A percentile compares a stretch with the other conserved stretches of the same genome.
Conservation (phyloP, 2,888 invertebrate species). For the Tiphia femorata region DNA sequence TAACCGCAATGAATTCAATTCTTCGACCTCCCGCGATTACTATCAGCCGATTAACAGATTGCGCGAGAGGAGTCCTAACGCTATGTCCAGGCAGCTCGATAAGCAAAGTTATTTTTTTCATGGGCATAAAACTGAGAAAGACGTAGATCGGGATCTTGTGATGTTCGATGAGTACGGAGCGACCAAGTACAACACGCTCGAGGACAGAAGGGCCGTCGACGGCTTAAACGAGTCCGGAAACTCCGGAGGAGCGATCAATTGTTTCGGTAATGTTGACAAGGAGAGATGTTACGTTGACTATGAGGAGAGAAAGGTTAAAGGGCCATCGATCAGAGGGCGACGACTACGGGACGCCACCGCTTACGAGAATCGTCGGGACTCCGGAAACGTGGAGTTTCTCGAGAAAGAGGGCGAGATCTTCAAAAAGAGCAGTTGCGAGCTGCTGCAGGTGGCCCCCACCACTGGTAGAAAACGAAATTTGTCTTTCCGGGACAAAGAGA, state of each 20-base stretch:
- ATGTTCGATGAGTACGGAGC: constrained; percentile 34
- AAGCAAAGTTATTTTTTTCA: constrained; percentile 64
- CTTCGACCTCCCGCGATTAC: constrained; percentile 29
- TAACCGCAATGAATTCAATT: constrained; percentile 38
- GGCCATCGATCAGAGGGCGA: neutral
- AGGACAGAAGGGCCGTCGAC: constrained; percentile 8
- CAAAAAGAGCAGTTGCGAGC: constrained; percentile 51
- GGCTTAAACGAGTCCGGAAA: constrained; percentile 20
- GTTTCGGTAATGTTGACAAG: constrained; percentile 41
- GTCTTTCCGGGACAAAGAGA: constrained; percentile 51
- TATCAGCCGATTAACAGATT: constrained; percentile 27
- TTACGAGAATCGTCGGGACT: constrained; percentile 40
- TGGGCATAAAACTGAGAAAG: constrained; percentile 63
- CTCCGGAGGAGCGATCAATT: constrained; percentile 40
- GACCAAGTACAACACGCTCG: constrained; percentile 4
- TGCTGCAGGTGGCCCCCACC: constrained; percentile 37
- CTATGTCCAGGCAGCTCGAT: constrained; percentile 46
- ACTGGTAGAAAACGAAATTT: constrained; percentile 40
- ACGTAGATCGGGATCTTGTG: constrained; percentile 49
- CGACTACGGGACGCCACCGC: constrained; percentile 5
- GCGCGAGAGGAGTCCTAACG: constrained; percentile 35
- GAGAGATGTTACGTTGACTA: constrained; percentile 24
- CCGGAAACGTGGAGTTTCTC: constrained; percentile 51
- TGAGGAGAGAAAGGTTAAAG: constrained; percentile 24
- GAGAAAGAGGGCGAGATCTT: constrained; percentile 59